Base-by-base conservation (phyloP, 1,140 invertebrate species). In the Rhagoletis pomonella region DNA sequence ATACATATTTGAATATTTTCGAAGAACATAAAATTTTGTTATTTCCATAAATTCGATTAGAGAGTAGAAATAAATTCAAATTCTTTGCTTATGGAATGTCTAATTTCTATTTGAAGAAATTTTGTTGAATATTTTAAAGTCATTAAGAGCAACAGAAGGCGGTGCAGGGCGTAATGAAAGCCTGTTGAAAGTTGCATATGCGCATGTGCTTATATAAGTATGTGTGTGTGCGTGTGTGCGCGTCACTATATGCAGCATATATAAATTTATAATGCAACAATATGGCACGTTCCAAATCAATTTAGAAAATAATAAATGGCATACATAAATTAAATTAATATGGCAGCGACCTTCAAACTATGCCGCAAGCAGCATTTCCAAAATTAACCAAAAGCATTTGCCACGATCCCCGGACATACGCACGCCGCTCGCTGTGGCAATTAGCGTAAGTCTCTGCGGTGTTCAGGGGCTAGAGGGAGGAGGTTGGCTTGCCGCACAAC, bases 301-400 rank as follows among this genome's bases (percentile, higher is more conserved):
- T 88, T 88, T 88, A 88, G 60, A 81, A 84, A 81, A 84, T 86
- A 88, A 88, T 85, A 88, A 92, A 92, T 92, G 89, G 90, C 91
- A 90, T 91, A 87, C 90, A 92, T 92, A 92, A 92, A 92, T 92
- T 90, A 90, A 92, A 91, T 92, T 91, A 92, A 92, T 92, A 92
- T 92, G 87, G 86, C 85, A 89, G 89, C 89, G 67, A 91, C 90
- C 90, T 89, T 89, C 88, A 86, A 89, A 90, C 62, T 86, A 86
- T 86, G 86, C 88, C 87, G 86, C 89, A 88, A 7, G 12, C n/a
- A 50, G 19, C 87, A 89, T 42, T 87, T 59, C 50, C 59, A 85
- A 85, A 85, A 85, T 85, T 85, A 85, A 85, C 84, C 84, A 85
- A 85, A 85, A 85, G 59, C 59, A 59, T 60, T 85, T 60, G 55